Evolutionary conservation across 2,888 invertebrate genomes (phyloP), one percentile per base, ranked within the genome.

Genomic region (Drepanosiphum platanoidis): DNA sequence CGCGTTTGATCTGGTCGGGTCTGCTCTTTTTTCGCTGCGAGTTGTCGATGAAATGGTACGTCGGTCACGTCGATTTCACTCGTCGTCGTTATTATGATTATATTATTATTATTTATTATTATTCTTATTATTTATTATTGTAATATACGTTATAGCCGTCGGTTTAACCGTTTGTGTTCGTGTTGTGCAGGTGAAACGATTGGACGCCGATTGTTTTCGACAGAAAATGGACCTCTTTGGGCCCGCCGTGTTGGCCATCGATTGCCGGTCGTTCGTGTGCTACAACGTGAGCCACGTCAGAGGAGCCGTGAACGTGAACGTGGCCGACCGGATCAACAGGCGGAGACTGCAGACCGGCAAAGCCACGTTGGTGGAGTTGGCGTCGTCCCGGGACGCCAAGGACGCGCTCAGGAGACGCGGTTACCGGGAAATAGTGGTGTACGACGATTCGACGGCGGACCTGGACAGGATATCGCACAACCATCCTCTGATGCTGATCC

Each of bases 231-330:
- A 86, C 22, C 64, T 70, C 22, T 75, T 27, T n/a, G 68, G 80
- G 1, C 70, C 86, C 46, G 70, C 86, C 52, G 74, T 87, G 22
- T 86, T 88, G 66, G 84, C 87, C 27, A 86, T 88, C 86, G 88
- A 88, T 86, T 87, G 88, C 82, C 88, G 87, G 72, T 92, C 94
- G 2, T 94, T 94, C 89, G 92, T 94, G 87, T 92, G 93, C 86
- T 94, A 92, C 90, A 94, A 94, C 89, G 91, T 92, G 87, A 92
- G 92, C 89, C 94, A 94, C 90, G 92, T 94, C 87, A 90, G 91
- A 86, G 93, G 93, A 64, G 92, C 93, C 36, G 92, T 93, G 88
- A 94, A 94, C 90, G 92, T 94, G 87, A 94, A 93, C 89, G 94
- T 94, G 89, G 92, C 93, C 58, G 94, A 94, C 89, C 91, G 94